Evolutionary conservation across 2,888 invertebrate genomes (phyloP).

Genomic region (Bruchidius siliquastri): DNA sequence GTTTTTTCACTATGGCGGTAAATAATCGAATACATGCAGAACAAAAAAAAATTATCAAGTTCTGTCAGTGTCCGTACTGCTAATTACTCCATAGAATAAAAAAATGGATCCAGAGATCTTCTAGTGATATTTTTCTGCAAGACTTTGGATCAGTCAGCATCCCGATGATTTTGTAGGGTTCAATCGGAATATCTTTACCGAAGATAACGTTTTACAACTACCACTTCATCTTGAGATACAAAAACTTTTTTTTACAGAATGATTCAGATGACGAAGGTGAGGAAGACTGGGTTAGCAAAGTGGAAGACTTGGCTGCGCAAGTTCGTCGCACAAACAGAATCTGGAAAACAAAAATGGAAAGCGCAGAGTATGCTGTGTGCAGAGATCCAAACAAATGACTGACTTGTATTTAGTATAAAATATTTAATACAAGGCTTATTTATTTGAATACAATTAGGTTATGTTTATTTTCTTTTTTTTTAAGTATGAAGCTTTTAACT

Average conservation of each 20-base stretch:
- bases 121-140: too few relatives aligned
- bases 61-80: too few relatives aligned
- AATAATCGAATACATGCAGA: too few relatives aligned
- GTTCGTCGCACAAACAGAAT: conserved; percentile 30
- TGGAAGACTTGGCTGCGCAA: conserved; percentile 32
- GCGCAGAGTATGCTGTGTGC: conserved; percentile 24
- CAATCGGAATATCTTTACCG: too few relatives aligned
- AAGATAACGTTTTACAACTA: too few relatives aligned
- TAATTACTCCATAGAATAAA: too few relatives aligned
- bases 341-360: conserved; percentile 29
- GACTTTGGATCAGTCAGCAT: too few relatives aligned
- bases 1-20: too few relatives aligned
- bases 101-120: too few relatives aligned
- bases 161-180: too few relatives aligned
- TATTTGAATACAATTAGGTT: background rate
- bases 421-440: background rate
- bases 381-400: conserved; percentile 26
- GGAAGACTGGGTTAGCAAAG: conserved; percentile 31
- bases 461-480: background rate
- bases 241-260: conserved; percentile 24
- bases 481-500: background rate
- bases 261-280: conserved; percentile 29
- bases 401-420: background rate
- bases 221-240: too few relatives aligned
- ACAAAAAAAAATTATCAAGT: too few relatives aligned